Conservation (phyloP, 2,888 invertebrate genomes). For the Amiota minor region DNA sequence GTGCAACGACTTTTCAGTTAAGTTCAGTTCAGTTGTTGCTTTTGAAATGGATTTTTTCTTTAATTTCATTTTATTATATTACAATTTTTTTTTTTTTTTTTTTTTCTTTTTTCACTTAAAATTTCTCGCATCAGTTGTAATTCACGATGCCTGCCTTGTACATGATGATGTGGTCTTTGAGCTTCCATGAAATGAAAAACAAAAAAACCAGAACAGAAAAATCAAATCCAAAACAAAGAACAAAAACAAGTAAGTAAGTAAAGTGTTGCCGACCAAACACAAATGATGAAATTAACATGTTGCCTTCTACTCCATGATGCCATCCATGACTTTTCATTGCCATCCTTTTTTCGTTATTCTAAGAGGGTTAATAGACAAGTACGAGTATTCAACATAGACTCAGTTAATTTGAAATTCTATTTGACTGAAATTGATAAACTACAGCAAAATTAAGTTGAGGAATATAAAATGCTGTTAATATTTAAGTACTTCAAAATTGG, state of each 20-base stretch:
- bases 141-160: constrained; percentile 56
- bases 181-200: constrained; percentile 59
- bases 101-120: constrained; percentile 42
- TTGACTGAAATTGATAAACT: no score
- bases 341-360: neutral
- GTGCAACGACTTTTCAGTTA: constrained; percentile 57
- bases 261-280: constrained; percentile 34
- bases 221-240: neutral
- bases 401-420: no score
- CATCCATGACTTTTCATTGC: no score
- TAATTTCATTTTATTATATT: constrained; percentile 46
- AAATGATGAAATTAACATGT: constrained; percentile 62
- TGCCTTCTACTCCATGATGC: constrained; percentile 37
- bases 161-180: constrained; percentile 42
- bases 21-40: constrained; percentile 23
- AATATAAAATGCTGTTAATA: no score
- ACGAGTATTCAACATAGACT: no score
- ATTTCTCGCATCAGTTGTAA: constrained; percentile 68
- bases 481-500: no score
- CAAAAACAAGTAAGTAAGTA: neutral
- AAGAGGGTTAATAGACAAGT: no score
- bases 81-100: neutral
- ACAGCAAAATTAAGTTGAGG: no score
- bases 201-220: neutral
- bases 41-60: constrained; percentile 30